These are phyloP conservation scores for Myathropa florea DNA, from an alignment of 2,888 invertebrate species.

Conservation along the genomic window DNA sequence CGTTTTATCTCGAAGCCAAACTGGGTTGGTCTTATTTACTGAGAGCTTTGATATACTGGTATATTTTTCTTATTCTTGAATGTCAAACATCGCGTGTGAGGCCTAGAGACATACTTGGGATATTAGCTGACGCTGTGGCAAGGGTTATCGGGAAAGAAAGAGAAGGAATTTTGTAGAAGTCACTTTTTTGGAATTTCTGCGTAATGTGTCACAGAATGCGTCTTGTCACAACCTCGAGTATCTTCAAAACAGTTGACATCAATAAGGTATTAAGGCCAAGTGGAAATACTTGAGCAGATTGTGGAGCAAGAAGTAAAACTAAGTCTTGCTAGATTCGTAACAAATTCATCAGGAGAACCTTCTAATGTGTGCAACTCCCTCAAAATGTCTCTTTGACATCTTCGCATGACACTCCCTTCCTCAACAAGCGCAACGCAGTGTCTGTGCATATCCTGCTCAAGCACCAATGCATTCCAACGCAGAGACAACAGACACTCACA, in stretches of 20 bases:
- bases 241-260: too few relatives aligned
- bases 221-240: too few relatives aligned
- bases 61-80: neutral
- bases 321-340: too few relatives aligned
- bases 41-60: neutral
- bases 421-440: neutral
- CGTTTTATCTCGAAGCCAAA: slow-evolving; percentile 37
- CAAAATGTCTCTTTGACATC: neutral
- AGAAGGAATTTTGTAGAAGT: neutral
- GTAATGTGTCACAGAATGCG: too few relatives aligned
- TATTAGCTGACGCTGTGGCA: neutral
- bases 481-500: neutral
- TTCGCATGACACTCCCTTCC: neutral
- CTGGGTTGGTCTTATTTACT: slow-evolving; percentile 53
- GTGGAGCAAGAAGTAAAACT: too few relatives aligned
- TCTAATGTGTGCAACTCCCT: neutral
- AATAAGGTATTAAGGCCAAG: too few relatives aligned
- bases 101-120: too few relatives aligned
- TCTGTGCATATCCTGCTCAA: neutral
- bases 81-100: neutral
- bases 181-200: too few relatives aligned
- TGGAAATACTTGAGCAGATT: too few relatives aligned
- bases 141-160: neutral
- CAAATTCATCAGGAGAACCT: too few relatives aligned
- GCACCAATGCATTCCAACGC: too few relatives aligned